A percentile compares a stretch with the other conserved stretches of the same genome.
Evolutionary conservation across 2,888 invertebrate species (phyloP).

Genomic region (Cryptophagus acutangulus): DNA sequence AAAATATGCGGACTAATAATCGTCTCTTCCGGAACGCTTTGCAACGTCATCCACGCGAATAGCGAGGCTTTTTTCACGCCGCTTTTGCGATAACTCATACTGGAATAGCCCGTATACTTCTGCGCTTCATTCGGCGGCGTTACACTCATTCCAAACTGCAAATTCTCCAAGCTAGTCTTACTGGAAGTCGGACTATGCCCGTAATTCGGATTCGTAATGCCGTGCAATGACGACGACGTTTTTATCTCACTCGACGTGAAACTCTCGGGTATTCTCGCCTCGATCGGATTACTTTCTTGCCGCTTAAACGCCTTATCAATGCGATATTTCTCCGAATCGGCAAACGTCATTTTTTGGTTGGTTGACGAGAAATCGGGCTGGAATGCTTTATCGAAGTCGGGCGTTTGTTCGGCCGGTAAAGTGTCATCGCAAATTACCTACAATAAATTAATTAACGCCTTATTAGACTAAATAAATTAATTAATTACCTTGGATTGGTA

Average conservation of each 20-base stretch:
- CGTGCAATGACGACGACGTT: constrained; percentile 39
- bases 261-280: constrained; percentile 24
- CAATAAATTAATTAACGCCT: background rate
- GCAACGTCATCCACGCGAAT: constrained; percentile 93
- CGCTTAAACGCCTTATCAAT: constrained; percentile 45
- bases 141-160: constrained; percentile 30
- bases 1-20: constrained; percentile 95
- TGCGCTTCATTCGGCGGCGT: constrained; percentile 30
- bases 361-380: constrained; percentile 18
- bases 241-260: constrained; percentile 27
- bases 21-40: constrained; percentile 96
- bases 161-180: constrained; percentile 34
- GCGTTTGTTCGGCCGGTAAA: constrained; percentile 17
- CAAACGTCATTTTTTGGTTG: constrained; percentile 16
- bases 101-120: constrained; percentile 10
- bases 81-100: constrained; percentile 22
- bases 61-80: constrained; percentile 83
- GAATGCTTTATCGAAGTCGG: constrained; percentile 38
- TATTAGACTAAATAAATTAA: constrained; percentile 1
- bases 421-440: constrained; percentile 30
- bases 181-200: constrained; percentile 40
- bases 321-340: constrained; percentile 39
- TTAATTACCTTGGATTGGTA: constrained; percentile 45
- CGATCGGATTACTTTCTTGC: constrained; percentile 33
- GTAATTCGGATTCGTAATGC: constrained; percentile 48